Base-by-base conservation (phyloP, 2,113 vertebrate genomes). In the Microcebus jonahi region DNA sequence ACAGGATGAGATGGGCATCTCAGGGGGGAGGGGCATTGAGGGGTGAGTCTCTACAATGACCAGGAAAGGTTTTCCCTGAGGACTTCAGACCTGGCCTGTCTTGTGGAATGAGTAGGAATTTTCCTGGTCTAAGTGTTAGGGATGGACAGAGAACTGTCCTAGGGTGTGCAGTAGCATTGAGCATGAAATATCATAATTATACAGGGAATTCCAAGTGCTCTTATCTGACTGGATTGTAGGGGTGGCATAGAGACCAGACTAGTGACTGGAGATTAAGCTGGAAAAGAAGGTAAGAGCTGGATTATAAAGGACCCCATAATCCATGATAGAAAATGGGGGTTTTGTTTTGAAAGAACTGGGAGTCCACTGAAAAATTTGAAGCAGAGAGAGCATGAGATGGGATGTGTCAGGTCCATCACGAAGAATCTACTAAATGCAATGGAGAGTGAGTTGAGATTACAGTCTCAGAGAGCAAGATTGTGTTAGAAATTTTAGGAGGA, bases 171-270 rank as follows among this genome's bases (percentile, higher is more conserved):
- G 14, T 85, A 77, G 15, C 82, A 31, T 0, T 61, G 17, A 5
- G 2, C 8, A 20, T 27, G 6, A 50, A 90, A 34, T 9, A 36
- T 17, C n/a, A 25, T 45, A 75, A 0, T 55, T 50, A 20, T 11
- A n/a, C 6, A n/a, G 57, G 20, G 17, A 83, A 67, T 84, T 95
- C 34, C 31, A 76, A 67, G 81, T 8, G 3, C 36, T 36, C 50
- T 15, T 39, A 20, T 12, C 23, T 87, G 48, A 67, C 29, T 70
- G 4, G 27, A 31, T n/a, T 8, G 12, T 5, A 82, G 29, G 45
- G 1, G n/a, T 27, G 1, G 0, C 10, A 0, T 8, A 73, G 67
- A 71, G 31, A 34, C 27, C 55, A 55, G 39, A 25, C 5, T 11
- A n/a, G 36, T 29, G 23, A 61, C 17, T 13, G 31, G 48, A 17